A percentile compares a stretch with the other conserved stretches of the same genome.
Conservation (phyloP, 2,888 invertebrate species). For the Tipula vernalis region DNA sequence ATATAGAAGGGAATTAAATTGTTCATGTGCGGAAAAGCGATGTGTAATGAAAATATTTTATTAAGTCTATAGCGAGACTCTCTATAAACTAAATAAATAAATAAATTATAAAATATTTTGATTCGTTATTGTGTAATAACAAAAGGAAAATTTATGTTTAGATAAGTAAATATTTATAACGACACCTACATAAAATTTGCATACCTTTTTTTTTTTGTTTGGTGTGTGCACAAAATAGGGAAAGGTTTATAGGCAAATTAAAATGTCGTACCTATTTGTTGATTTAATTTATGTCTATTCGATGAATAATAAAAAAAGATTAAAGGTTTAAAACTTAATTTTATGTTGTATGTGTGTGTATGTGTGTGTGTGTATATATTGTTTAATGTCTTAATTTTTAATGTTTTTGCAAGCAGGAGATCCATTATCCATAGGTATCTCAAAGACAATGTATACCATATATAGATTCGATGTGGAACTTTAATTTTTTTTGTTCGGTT, state of each 20-base stretch:
- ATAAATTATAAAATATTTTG: background rate
- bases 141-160: background rate
- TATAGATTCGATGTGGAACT: no score
- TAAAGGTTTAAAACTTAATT: background rate
- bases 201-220: background rate
- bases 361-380: background rate
- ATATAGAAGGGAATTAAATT: background rate
- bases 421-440: no score
- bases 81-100: background rate
- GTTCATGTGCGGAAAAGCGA: background rate
- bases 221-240: background rate
- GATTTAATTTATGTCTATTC: background rate
- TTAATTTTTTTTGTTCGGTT: no score
- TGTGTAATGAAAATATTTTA: background rate
- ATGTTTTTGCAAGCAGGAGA: no score
- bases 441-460: no score
- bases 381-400: background rate
- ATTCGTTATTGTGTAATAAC: background rate
- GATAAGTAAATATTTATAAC: background rate
- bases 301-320: background rate
- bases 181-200: background rate
- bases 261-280: background rate
- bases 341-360: background rate
- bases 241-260: background rate
- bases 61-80: background rate